Base-by-base conservation (phyloP, 2,113 vertebrate genomes). In the Lepus europaeus region DNA sequence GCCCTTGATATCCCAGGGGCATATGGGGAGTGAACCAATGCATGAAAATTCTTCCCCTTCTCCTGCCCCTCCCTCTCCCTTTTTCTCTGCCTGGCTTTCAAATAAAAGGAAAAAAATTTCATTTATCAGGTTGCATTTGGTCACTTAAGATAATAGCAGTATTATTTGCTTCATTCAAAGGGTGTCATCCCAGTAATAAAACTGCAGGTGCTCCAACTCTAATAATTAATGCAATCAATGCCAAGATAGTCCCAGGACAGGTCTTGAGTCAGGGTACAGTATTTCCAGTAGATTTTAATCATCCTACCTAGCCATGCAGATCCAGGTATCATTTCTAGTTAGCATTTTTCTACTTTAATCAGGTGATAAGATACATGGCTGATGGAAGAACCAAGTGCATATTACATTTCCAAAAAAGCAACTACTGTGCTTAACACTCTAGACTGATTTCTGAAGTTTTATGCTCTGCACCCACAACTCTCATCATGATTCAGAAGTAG, bases 91-190 rank as follows among this genome's bases (percentile, higher is more conserved):
- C 27, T 23, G 27, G 23, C 25, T 66, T 66, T 27, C 22, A 27
- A 66, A 66, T 66, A 66, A 9, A 66, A 10, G 29, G 29, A 68
- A 29, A 72, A 61, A 66, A 83, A 45, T 25, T 72, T 23, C 39
- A 56, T 14, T 83, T 36, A 31, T 20, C 59, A 68, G 4, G 7
- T 73, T 39, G 11, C 33, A 27, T 22, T 87, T n/a, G 61, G 29
- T 61, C 27, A 22, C 22, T 56, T 68, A 90, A 73, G 69, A 61
- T 70, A 49, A 36, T 45, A 61, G 20, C 11, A 79, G 14, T 66
- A 36, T 56, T 78, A 16, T 36, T 90, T 61, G 31, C 61, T 91
- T 89, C 59, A 94, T 92, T 91, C 66, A 79, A 69, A 95, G 8
- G 56, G 6, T 89, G n/a, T 22, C 66, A 49, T 80, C 83, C 59